Evolutionary conservation across 2,113 vertebrate genomes (phyloP).

Genomic region (Scomber scombrus): DNA sequence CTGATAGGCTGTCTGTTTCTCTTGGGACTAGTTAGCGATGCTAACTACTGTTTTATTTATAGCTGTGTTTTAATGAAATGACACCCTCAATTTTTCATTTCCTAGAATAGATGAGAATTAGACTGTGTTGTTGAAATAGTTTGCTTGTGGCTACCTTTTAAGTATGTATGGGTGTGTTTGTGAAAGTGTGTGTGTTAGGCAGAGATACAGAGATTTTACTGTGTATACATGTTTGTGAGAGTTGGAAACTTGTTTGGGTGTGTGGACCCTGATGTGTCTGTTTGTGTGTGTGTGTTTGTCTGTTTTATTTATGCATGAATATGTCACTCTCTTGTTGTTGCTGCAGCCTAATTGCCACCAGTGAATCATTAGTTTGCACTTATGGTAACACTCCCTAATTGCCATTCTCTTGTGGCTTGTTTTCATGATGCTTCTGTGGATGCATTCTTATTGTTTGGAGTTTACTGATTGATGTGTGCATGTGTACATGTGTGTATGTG

Average conservation of each 20-base stretch:
- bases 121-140: conserved; percentile 20
- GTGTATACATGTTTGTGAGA: conserved; percentile 1
- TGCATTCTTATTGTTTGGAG: conserved; percentile 46
- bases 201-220: conserved; percentile 10
- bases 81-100: conserved; percentile 65
- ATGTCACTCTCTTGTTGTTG: conserved; percentile 56
- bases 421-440: conserved; percentile 59
- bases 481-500: conserved; percentile 42
- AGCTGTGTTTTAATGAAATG: conserved; percentile 75
- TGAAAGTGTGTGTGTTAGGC: not conserved
- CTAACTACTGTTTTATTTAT: conserved; percentile 80
- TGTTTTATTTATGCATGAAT: conserved; percentile 67
- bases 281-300: conserved; percentile 27
- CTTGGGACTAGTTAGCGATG: conserved; percentile 78
- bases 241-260: conserved; percentile 21
- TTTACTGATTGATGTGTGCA: conserved; percentile 38
- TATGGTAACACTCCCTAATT: conserved; percentile 72
- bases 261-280: not conserved
- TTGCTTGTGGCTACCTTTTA: conserved; percentile 43
- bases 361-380: conserved; percentile 78
- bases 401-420: conserved; percentile 73
- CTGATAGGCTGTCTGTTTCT: conserved; percentile 69
- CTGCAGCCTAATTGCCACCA: conserved; percentile 72
- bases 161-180: conserved; percentile 2
- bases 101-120: conserved; percentile 44